Percentiles rank a stretch among this genome's conserved stretches.
Evolutionary conservation across 2,797 vertebrate genomes (phyloP).

Genomic region (Heliangelus exortis): DNA sequence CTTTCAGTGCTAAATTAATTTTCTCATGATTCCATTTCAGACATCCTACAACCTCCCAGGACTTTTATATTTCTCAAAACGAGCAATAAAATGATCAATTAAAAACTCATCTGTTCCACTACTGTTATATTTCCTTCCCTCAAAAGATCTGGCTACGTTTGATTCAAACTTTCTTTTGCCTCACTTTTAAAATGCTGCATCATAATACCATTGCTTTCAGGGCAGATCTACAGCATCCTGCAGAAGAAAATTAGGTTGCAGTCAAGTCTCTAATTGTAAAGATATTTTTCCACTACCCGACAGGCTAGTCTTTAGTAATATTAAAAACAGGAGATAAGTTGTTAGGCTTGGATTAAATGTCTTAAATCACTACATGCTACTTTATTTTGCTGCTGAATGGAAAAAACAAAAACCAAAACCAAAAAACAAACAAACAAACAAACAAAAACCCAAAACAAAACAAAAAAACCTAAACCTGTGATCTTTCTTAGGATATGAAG

Average conservation of each 20-base stretch:
- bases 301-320: not conserved
- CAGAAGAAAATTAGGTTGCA: not conserved
- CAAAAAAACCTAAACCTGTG: no score
- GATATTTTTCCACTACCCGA: not conserved
- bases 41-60: not conserved
- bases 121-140: not conserved
- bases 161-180: not conserved
- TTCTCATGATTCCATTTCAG: not conserved
- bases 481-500: not conserved
- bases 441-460: no score
- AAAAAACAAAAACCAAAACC: not conserved
- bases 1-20: not conserved
- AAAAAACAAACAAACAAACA: no score
- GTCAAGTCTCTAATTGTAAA: not conserved
- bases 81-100: not conserved
- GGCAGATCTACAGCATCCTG: not conserved
- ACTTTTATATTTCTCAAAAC: not conserved
- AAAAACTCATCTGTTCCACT: not conserved
- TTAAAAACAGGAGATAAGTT: not conserved
- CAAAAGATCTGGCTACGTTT: not conserved
- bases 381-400: not conserved
- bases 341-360: slow-evolving; percentile 11
- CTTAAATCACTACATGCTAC: not conserved
- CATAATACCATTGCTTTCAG: not conserved
- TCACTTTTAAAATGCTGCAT: not conserved